Base-by-base conservation (phyloP, 2,888 invertebrate species). In the Lycocerus yunnanus region DNA sequence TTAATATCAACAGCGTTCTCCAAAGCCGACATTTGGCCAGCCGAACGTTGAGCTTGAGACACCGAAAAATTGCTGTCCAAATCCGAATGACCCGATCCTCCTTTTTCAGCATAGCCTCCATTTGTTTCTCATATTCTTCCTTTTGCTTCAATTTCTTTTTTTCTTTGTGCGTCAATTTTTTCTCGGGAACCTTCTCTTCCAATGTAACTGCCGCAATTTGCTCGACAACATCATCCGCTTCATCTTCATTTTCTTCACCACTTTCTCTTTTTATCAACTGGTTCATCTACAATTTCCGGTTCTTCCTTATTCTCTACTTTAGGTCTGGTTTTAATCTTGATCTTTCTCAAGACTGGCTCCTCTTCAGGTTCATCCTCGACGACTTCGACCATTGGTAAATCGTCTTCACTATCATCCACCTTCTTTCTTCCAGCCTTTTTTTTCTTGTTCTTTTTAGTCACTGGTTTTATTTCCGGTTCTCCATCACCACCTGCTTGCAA, bases 1-100 rank as follows among this genome's bases (percentile, higher is more conserved):
- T 99, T 99, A 69, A 99, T 99, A 86, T 99, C 99, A 11, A 97
- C 95, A 0, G 98, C 97, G 85, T 97, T 95, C 84, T 99, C 98
- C 80, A 95, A 84, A 43, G 94, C 93, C 59, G 93, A 92, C 88
- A 93, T 91, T 84, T 95, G 93, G 81, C 93, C 93, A 16, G 92
- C 92, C 78, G 91, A 89, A 86, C 93, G 93, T 89, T 92, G 91
- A 81, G 92, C 90, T 89, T 94, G 94, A 4, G 98, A 98, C 77
- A 99, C 95, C 3, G 98, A 97, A 85, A 99, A 99, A 87, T 99
- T 98, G 58, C 94, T 94, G 74, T 95, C 97, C 14, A 97, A 88
- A 72, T 96, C 96, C 59, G 96, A 96, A 84, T 95, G 95, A 0
- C 96, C 97, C 85, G 95, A 93, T 0, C 96, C 96, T 15, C 96